Evolutionary conservation across 2,888 invertebrate genomes (phyloP).

Genomic region (Coenonympha glycerion): DNA sequence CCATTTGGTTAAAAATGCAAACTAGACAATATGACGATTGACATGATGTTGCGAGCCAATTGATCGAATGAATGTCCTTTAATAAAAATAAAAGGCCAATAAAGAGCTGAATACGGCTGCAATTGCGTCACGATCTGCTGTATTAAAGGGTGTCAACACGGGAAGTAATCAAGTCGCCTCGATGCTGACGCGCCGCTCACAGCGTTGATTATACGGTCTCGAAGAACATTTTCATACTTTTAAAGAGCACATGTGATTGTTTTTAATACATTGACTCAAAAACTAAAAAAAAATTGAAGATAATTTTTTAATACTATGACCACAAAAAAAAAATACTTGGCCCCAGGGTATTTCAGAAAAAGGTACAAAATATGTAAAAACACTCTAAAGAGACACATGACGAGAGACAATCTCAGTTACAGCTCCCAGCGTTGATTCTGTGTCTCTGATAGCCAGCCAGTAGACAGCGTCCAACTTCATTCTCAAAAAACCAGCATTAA

Average conservation of each 20-base stretch:
- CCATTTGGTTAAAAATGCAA: background rate
- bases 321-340: too few relatives aligned
- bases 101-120: slow-evolving; percentile 23
- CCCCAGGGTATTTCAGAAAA: too few relatives aligned
- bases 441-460: too few relatives aligned
- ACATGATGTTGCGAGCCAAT: background rate
- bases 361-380: too few relatives aligned
- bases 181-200: slow-evolving; percentile 28
- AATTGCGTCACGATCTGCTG: slow-evolving; percentile 23
- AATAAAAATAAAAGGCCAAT: slow-evolving; percentile 17
- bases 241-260: background rate
- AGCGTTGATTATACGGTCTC: background rate
- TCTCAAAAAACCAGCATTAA: too few relatives aligned
- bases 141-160: slow-evolving; percentile 37
- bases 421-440: too few relatives aligned
- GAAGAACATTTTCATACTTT: background rate
- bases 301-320: too few relatives aligned
- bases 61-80: background rate
- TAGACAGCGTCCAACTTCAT: too few relatives aligned
- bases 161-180: slow-evolving; percentile 41
- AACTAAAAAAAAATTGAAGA: too few relatives aligned
- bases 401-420: too few relatives aligned
- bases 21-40: background rate
- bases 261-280: too few relatives aligned
- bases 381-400: too few relatives aligned